A percentile compares a stretch with the other conserved stretches of the same genome.
Conservation (phyloP, 2,113 vertebrate genomes). For the Spea multiplicata region DNA sequence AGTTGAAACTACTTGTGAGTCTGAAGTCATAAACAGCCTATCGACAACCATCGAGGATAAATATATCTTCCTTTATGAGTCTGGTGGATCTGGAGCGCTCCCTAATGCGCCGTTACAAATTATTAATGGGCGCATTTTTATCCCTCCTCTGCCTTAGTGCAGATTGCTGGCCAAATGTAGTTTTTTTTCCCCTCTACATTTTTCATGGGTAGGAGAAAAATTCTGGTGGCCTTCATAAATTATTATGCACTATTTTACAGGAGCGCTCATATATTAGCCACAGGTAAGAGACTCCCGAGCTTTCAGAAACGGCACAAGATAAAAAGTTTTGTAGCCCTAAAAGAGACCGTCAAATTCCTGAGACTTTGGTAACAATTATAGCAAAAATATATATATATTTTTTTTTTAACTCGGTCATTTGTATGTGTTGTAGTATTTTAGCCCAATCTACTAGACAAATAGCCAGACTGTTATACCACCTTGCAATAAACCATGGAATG, state of each 20-base stretch:
- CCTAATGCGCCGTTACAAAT: slow-evolving; percentile 36
- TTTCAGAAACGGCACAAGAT: no score
- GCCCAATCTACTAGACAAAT: no score
- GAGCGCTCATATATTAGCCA: background rate
- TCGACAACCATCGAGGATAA: slow-evolving; percentile 16
- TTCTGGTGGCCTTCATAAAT: slow-evolving; percentile 8
- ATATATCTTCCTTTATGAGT: slow-evolving; percentile 41
- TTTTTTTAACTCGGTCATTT: no score
- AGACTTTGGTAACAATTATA: no score
- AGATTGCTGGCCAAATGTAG: slow-evolving; percentile 10
- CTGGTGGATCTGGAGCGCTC: slow-evolving; percentile 14
- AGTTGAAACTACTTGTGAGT: slow-evolving; percentile 2
- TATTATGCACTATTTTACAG: background rate
- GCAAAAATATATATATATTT: no score
- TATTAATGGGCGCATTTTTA: slow-evolving; percentile 25
- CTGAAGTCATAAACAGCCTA: slow-evolving; percentile 14
- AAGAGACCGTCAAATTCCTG: no score
- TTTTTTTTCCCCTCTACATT: slow-evolving; percentile 2
- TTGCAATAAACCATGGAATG: no score
- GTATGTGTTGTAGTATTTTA: no score
- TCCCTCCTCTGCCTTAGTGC: slow-evolving; percentile 16
- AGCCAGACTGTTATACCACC: no score
- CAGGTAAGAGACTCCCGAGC: background rate
- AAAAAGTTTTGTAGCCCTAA: no score
- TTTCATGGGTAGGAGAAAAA: slow-evolving; percentile 10